These are phyloP conservation scores for Eupithecia insigniata DNA, from an alignment of 2,888 invertebrate genomes.

Conservation along the genomic window DNA sequence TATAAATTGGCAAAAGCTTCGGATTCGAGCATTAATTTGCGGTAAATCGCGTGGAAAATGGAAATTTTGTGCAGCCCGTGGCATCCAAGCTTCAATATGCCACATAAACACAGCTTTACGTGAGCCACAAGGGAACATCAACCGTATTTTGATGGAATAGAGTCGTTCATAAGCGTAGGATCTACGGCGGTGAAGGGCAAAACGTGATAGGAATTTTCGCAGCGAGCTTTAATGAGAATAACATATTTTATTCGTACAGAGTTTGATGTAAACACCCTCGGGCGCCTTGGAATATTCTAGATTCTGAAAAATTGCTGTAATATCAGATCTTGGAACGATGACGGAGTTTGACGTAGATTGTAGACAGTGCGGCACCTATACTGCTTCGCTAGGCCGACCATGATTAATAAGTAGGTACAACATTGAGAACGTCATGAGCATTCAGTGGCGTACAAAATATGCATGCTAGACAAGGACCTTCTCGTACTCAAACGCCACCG, in stretches of 20 bases:
- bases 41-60: conserved; percentile 83
- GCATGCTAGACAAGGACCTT: not conserved
- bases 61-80: conserved; percentile 82
- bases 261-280: conserved; percentile 40
- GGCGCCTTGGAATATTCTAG: conserved; percentile 36
- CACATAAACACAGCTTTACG: conserved; percentile 37
- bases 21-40: conserved; percentile 81
- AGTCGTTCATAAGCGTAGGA: conserved; percentile 37
- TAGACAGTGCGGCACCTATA: not conserved
- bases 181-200: conserved; percentile 54
- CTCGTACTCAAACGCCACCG: too few species aligned
- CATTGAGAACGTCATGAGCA: too few species aligned
- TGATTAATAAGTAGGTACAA: too few species aligned
- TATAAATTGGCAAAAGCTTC: conserved; percentile 78
- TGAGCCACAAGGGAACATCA: conserved; percentile 42
- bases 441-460: too few species aligned
- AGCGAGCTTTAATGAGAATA: conserved; percentile 63
- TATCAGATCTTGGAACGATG: not conserved
- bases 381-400: not conserved
- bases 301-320: conserved; percentile 8
- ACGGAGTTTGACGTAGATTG: not conserved
- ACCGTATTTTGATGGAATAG: conserved; percentile 46
- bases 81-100: conserved; percentile 63
- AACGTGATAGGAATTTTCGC: conserved; percentile 69
- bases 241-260: conserved; percentile 53